phyloP scores from a whole-genome alignment of 37 sponge, comb jelly and placozoan genomes.

The Chondrilla cf. caribensis region DNA sequence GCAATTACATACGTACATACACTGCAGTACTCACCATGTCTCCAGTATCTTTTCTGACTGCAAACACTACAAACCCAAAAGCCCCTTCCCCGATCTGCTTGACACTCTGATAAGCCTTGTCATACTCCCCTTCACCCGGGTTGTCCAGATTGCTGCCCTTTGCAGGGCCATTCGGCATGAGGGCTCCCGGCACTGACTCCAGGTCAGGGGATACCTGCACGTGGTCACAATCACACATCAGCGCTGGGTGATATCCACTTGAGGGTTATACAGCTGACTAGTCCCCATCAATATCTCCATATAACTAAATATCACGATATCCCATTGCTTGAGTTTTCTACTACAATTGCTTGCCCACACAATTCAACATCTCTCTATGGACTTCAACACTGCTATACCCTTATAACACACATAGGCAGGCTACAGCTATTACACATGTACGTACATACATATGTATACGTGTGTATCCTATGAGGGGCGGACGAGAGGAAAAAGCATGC shows the following conservation, averaged over 20 bases:
- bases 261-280: no score
- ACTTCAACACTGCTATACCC: no score
- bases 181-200: background rate
- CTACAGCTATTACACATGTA: no score
- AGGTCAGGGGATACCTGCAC: conserved; percentile 12
- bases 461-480: no score
- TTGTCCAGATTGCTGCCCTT: background rate
- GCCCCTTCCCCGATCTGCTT: conserved; percentile 84
- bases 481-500: no score
- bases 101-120: conserved; percentile 53
- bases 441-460: conserved; percentile 11
- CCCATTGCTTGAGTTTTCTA: no score
- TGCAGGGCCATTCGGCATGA: background rate
- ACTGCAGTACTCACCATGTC: conserved; percentile 8
- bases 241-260: no score
- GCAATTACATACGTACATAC: background rate
- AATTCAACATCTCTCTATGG: no score
- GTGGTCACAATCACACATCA: background rate
- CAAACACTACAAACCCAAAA: conserved; percentile 86
- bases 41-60: conserved; percentile 40
- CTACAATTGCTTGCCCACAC: no score
- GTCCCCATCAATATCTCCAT: no score
- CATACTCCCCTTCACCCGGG: conserved; percentile 74
- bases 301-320: no score
- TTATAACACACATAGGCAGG: no score